Evolutionary conservation across 1,140 invertebrate genomes (phyloP).

Genomic region (Patella vulgata): DNA sequence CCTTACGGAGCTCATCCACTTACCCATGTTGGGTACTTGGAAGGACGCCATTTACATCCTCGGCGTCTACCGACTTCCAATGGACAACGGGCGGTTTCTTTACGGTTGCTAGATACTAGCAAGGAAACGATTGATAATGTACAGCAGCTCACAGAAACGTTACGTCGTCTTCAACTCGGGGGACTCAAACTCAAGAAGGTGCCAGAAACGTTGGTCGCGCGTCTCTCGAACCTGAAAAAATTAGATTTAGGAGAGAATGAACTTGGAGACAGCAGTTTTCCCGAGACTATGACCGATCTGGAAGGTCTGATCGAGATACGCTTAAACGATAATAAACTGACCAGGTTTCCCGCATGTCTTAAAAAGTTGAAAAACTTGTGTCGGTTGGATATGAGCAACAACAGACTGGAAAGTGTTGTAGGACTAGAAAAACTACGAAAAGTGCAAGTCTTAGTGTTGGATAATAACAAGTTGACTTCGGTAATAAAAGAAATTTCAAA

Average conservation of each 20-base stretch:
- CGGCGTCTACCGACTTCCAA: conserved; percentile 49
- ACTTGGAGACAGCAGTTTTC: conserved; percentile 49
- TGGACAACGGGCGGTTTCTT: conserved; percentile 42
- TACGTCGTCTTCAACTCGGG: conserved; percentile 37
- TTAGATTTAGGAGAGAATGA: conserved; percentile 56
- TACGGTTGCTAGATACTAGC: conserved; percentile 50
- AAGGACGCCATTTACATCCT: conserved; percentile 55
- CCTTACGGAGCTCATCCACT: conserved; percentile 41
- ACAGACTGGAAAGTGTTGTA: conserved; percentile 46
- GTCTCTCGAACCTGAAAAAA: conserved; percentile 48
- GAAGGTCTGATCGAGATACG: conserved; percentile 54
- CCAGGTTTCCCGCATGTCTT: conserved; percentile 45
- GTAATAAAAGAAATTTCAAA: conserved; percentile 49
- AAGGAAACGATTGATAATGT: conserved; percentile 54
- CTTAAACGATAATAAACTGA: conserved; percentile 53
- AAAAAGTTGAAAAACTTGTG: conserved; percentile 46
- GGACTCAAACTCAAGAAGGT: conserved; percentile 44
- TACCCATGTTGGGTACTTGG: conserved; percentile 51
- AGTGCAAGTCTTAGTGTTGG: conserved; percentile 55
- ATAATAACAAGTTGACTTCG: conserved; percentile 53
- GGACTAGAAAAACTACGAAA: conserved; percentile 54
- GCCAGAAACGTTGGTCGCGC: conserved; percentile 42
- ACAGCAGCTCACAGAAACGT: conserved; percentile 35
- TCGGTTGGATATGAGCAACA: conserved; percentile 52
- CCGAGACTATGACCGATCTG: conserved; percentile 47